Percentiles rank a stretch among this genome's conserved stretches.
Evolutionary conservation across 1,140 invertebrate genomes (phyloP).

Genomic region (Drosophila auraria): DNA sequence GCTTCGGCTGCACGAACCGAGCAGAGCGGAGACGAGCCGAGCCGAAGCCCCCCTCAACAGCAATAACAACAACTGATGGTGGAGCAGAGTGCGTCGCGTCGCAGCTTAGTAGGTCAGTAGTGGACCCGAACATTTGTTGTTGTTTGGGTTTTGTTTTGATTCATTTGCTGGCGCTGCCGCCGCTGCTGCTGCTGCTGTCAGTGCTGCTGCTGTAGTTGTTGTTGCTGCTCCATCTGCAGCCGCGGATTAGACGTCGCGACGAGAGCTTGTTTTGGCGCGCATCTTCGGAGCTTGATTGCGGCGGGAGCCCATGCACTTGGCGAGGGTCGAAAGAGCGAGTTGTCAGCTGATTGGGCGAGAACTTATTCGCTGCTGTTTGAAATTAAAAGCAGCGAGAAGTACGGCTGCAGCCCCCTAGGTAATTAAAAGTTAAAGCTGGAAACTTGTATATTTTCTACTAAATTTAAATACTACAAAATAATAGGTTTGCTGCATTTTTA

Average conservation of each 20-base stretch:
- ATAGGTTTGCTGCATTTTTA: no score
- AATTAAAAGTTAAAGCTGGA: not conserved
- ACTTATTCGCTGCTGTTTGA: not conserved
- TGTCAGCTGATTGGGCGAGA: not conserved
- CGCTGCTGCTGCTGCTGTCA: constrained; percentile 6
- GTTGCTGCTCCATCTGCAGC: constrained; percentile 15
- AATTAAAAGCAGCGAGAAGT: no score
- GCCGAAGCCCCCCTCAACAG: not conserved
- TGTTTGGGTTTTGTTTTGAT: constrained; percentile 63
- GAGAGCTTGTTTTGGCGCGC: constrained; percentile 62
- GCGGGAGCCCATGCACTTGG: constrained; percentile 3
- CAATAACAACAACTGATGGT: constrained; percentile 20
- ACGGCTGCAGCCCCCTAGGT: not conserved
- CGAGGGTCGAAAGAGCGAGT: constrained; percentile 16
- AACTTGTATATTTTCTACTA: no score
- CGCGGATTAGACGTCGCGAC: constrained; percentile 42
- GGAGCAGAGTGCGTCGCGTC: constrained; percentile 51
- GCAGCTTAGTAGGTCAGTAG: constrained; percentile 83
- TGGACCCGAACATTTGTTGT: constrained; percentile 71
- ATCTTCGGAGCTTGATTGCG: constrained; percentile 44
- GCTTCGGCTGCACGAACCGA: constrained; percentile 17
- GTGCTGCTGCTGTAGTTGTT: constrained; percentile 14
- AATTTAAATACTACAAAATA: no score
- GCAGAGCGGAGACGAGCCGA: not conserved
- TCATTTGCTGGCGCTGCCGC: constrained; percentile 56